Conservation (phyloP, 2,797 vertebrate genomes). For the Rallus crepitans region DNA sequence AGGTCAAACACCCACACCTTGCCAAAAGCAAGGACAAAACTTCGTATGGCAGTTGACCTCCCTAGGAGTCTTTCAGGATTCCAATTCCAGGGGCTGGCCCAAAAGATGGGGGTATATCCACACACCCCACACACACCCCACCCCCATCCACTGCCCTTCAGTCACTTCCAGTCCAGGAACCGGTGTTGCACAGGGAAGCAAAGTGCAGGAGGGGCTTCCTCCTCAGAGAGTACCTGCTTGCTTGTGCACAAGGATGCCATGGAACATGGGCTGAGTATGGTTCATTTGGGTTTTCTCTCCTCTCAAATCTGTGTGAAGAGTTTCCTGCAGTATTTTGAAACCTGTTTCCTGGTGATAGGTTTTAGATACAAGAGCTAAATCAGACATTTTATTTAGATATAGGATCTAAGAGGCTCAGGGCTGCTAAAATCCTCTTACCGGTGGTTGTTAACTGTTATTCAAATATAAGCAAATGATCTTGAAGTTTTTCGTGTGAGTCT, state of each 20-base stretch:
- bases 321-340: not conserved
- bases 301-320: not conserved
- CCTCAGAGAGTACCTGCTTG: not conserved
- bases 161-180: not conserved
- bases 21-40: not conserved
- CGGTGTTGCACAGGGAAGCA: not conserved
- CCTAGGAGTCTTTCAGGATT: not conserved
- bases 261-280: not conserved
- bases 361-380: not conserved
- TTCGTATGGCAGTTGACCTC: not conserved
- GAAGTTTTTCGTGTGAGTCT: not conserved
- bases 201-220: not conserved
- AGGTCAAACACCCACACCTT: not conserved
- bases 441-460: not conserved
- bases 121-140: no score
- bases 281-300: not conserved
- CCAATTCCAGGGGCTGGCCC: not conserved
- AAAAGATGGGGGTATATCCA: not conserved
- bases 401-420: not conserved
- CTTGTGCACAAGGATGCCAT: not conserved
- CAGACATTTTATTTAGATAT: not conserved
- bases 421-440: not conserved
- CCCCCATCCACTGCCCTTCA: not conserved
- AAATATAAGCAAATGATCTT: not conserved
- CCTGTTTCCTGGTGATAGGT: not conserved